Conservation (phyloP, 2,888 invertebrate species). For the Agonopterix subpropinquella region DNA sequence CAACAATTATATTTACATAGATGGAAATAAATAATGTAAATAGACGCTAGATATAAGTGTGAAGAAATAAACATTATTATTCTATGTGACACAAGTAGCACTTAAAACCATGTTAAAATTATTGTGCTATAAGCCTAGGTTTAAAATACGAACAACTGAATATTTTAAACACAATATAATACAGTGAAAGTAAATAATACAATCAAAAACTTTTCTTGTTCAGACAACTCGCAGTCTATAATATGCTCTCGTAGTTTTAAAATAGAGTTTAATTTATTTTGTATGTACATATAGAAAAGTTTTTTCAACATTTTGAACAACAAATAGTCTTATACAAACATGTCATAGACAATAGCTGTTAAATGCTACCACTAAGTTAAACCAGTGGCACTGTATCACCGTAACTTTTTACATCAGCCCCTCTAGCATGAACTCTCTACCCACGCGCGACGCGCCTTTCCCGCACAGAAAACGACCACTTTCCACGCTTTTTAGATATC, state of each 20-base stretch:
- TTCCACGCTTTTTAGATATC: no score
- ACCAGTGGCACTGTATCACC: neutral
- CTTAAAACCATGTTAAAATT: neutral
- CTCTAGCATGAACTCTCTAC: no score
- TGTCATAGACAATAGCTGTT: neutral
- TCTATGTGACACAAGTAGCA: neutral
- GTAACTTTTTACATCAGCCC: neutral
- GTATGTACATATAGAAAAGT: neutral
- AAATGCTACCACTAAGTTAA: slow-evolving; percentile 1
- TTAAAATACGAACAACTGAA: neutral
- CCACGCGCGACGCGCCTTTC: no score
- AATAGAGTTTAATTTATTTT: neutral
- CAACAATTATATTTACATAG: no score
- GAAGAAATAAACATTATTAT: slow-evolving; percentile 3
- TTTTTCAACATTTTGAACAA: neutral
- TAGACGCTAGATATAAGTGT: neutral
- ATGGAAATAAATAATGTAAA: no score
- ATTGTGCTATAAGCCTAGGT: neutral
- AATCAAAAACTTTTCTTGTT: neutral
- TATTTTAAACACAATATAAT: neutral
- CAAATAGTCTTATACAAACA: neutral
- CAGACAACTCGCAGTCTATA: neutral
- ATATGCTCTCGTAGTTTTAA: neutral
- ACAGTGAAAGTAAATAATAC: neutral
- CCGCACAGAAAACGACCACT: no score